Conservation (phyloP, 2,113 vertebrate genomes). For the Symphodus melops region DNA sequence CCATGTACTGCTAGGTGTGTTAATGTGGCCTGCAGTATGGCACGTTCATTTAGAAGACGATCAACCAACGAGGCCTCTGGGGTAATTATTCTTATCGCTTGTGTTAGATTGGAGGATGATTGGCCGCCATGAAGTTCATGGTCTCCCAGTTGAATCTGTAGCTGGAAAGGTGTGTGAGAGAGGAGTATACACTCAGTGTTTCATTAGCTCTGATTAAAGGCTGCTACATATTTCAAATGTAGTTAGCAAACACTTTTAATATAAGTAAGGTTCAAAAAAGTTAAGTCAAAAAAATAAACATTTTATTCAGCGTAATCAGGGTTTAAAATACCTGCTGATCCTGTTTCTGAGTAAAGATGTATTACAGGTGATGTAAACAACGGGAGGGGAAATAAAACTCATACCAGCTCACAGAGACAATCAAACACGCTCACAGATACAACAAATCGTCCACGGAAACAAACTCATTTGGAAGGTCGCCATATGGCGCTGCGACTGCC, state of each 20-base stretch:
- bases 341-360: too few relatives aligned
- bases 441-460: conserved; percentile 10
- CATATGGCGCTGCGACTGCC: conserved; percentile 47
- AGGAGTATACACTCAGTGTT: too few relatives aligned
- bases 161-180: not conserved
- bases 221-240: too few relatives aligned
- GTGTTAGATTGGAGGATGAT: not conserved
- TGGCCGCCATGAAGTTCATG: not conserved
- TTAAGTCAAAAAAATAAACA: not conserved
- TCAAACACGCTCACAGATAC: not conserved
- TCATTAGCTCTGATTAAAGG: too few relatives aligned
- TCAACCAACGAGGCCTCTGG: not conserved
- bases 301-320: not conserved
- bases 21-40: not conserved
- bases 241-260: too few relatives aligned
- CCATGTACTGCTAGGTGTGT: too few relatives aligned
- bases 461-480: conserved; percentile 25
- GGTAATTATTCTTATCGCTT: not conserved
- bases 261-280: too few relatives aligned
- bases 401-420: conserved; percentile 1
- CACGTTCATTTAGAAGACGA: not conserved
- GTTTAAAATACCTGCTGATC: not conserved
- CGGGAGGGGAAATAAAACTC: too few relatives aligned
- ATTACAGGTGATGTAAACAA: not conserved
- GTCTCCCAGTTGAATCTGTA: not conserved